phyloP scores from a whole-genome alignment of 2,888 invertebrate genomes.

The Tenthredo livida region DNA sequence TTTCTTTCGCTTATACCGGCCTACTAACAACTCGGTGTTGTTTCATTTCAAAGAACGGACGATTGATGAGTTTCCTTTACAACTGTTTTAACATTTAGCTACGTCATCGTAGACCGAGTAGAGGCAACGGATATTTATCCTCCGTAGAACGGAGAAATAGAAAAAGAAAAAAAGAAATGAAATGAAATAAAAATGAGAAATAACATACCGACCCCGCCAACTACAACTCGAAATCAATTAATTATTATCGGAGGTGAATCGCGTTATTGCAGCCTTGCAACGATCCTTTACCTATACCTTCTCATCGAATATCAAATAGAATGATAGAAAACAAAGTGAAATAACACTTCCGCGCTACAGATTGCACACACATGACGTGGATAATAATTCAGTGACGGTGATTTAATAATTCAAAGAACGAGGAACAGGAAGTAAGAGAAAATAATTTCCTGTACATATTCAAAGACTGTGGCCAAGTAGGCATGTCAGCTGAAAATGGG shows the following conservation, averaged over 20 bases:
- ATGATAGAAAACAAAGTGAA: not conserved
- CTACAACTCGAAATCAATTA: not conserved
- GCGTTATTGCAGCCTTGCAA: not conserved
- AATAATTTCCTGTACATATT: no score
- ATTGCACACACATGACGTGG: not conserved
- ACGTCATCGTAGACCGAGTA: constrained; percentile 40
- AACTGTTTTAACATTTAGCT: constrained; percentile 50
- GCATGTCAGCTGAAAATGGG: no score
- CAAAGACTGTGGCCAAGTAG: no score
- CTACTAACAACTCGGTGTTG: constrained; percentile 27
- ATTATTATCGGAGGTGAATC: not conserved
- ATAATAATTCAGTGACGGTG: not conserved
- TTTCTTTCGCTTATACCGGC: constrained; percentile 13
- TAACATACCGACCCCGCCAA: not conserved
- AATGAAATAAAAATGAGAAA: not conserved
- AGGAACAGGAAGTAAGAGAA: not conserved
- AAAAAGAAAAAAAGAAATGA: not conserved
- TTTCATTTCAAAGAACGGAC: constrained; percentile 57
- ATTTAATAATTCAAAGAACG: constrained; percentile 23
- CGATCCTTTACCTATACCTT: not conserved
- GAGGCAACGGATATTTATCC: not conserved
- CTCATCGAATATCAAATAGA: not conserved
- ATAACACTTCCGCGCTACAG: not conserved
- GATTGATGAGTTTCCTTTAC: constrained; percentile 61
- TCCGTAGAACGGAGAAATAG: not conserved